phyloP scores from a whole-genome alignment of 2,888 invertebrate species.

The Eupithecia subumbrata region DNA sequence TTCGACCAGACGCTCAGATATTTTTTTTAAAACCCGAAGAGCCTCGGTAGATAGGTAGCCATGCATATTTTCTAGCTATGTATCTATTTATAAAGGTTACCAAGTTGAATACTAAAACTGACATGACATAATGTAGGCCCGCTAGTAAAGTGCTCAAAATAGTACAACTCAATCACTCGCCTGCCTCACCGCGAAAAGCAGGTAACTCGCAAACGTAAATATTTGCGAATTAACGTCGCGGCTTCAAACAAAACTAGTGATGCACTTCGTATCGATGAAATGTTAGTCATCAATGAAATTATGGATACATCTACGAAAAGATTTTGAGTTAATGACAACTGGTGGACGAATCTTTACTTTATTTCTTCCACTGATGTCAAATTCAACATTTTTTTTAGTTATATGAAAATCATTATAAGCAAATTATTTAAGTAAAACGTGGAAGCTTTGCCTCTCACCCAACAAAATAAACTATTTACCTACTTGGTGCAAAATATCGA shows the following conservation, averaged over 20 bases:
- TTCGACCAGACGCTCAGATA: no score
- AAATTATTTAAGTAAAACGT: no score
- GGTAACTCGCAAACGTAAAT: slow-evolving; percentile 63
- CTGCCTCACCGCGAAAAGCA: slow-evolving; percentile 48
- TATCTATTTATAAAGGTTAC: no score
- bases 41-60: no score
- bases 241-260: slow-evolving; percentile 46
- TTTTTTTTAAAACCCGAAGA: no score
- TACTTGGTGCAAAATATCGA: slow-evolving; percentile 20
- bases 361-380: background rate
- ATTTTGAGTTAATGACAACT: no score
- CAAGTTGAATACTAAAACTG: background rate
- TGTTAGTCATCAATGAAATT: background rate
- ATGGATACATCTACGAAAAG: background rate
- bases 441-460: background rate
- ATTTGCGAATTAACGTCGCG: slow-evolving; percentile 64
- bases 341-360: background rate
- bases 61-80: no score
- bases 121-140: background rate
- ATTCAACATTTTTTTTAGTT: background rate
- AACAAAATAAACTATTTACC: background rate
- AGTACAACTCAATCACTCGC: slow-evolving; percentile 9
- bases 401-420: no score
- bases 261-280: slow-evolving; percentile 27
- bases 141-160: slow-evolving; percentile 3